A percentile compares a stretch with the other conserved stretches of the same genome.
Evolutionary conservation across 2,888 invertebrate species (phyloP).

Genomic region (Himalopsyche japonica): DNA sequence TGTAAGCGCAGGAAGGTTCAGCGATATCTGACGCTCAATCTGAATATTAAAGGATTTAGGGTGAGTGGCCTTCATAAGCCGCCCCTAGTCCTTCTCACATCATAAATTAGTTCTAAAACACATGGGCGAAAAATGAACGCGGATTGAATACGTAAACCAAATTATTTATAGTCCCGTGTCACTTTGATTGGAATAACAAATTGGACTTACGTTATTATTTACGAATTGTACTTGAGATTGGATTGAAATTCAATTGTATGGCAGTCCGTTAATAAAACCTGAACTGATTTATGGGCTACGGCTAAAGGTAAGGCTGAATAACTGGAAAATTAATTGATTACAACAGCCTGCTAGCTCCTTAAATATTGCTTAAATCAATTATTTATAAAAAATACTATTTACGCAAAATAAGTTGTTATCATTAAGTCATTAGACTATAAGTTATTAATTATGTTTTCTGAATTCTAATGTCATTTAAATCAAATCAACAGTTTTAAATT

Average conservation of each 20-base stretch:
- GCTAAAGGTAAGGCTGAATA: background rate
- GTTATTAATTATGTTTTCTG: too few relatives aligned
- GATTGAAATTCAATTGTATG: background rate
- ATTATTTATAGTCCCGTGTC: background rate
- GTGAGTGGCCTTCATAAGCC: slow-evolving; percentile 2
- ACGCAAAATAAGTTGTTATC: too few relatives aligned
- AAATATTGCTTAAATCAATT: background rate
- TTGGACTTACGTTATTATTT: background rate
- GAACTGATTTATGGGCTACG: background rate
- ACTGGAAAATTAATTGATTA: background rate
- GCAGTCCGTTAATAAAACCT: background rate
- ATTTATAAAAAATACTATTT: background rate
- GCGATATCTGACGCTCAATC: slow-evolving; percentile 1
- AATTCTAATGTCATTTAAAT: too few relatives aligned
- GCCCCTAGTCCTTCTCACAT: slow-evolving; percentile 8
- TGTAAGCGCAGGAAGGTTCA: background rate
- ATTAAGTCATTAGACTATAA: too few relatives aligned
- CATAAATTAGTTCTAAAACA: slow-evolving; percentile 16
- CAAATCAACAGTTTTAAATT: too few relatives aligned
- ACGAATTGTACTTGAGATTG: background rate
- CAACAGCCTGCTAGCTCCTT: background rate
- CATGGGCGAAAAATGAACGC: slow-evolving; percentile 10
- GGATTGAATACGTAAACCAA: background rate
- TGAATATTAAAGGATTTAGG: slow-evolving; percentile 10
- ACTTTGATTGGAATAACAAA: background rate